Conservation (phyloP, 2,113 vertebrate genomes). For the Aix galericulata region DNA sequence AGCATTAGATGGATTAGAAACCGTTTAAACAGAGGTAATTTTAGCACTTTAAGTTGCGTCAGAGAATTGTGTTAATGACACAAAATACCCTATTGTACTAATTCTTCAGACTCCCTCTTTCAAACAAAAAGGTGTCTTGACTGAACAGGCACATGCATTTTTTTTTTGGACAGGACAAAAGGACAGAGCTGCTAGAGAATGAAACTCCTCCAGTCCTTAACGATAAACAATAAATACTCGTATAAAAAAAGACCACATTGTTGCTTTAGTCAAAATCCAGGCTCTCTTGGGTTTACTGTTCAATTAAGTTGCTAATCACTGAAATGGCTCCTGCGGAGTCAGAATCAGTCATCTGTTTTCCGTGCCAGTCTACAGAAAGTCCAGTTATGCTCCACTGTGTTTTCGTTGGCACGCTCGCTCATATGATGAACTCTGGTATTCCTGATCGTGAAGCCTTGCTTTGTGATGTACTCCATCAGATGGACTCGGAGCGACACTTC, state of each 20-base stretch:
- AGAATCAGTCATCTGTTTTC: constrained; percentile 92
- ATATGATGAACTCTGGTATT: constrained; percentile 98
- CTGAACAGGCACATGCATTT: constrained; percentile 80
- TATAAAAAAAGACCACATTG: constrained; percentile 58
- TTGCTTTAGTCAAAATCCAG: constrained; percentile 53
- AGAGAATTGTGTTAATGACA: constrained; percentile 70
- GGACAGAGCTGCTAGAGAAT: constrained; percentile 60
- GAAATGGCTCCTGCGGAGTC: not conserved
- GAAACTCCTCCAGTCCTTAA: constrained; percentile 68
- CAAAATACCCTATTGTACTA: constrained; percentile 58
- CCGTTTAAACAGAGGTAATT: constrained; percentile 68
- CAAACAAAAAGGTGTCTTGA: constrained; percentile 77
- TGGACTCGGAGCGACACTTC: constrained; percentile 95
- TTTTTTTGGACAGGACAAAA: constrained; percentile 66
- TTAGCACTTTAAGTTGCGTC: constrained; percentile 72
- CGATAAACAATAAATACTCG: constrained; percentile 81
- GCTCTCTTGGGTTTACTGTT: constrained; percentile 23
- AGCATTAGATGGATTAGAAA: constrained; percentile 72
- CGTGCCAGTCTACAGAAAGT: constrained; percentile 95
- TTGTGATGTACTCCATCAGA: constrained; percentile 98
- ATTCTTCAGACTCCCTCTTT: constrained; percentile 70
- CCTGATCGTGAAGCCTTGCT: constrained; percentile 96
- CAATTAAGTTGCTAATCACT: constrained; percentile 13
- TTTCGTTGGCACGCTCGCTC: constrained; percentile 98
- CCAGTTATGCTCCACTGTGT: constrained; percentile 99